These are phyloP conservation scores for Ctenochaetus hawaiiensis DNA, from an alignment of 2,797 vertebrate species.

Conservation along the genomic window DNA sequence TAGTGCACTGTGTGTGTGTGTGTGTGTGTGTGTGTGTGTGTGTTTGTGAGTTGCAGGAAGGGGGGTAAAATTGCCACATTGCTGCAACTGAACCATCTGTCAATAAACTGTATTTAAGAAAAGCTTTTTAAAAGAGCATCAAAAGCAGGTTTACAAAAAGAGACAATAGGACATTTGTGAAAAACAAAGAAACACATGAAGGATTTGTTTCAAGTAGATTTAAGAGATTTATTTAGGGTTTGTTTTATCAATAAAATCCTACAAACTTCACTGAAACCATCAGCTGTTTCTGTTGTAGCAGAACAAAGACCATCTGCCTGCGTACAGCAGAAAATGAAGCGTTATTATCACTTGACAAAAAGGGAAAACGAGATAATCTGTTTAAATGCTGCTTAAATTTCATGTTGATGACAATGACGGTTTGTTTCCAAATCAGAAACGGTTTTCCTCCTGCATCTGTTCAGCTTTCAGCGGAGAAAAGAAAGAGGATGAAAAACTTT, in stretches of 20 bases:
- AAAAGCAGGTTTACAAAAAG: constrained; percentile 2
- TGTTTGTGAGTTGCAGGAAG: not conserved
- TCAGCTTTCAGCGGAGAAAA: not conserved
- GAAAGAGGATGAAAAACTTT: not conserved
- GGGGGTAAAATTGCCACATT: not conserved
- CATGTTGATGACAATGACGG: not conserved
- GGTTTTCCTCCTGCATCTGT: constrained; percentile 20
- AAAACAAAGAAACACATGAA: constrained; percentile 43
- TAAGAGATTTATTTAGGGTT: constrained; percentile 15
- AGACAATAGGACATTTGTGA: constrained; percentile 4
- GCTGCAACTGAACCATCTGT: constrained; percentile 41
- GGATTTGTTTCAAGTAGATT: constrained; percentile 33
- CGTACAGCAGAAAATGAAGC: not conserved
- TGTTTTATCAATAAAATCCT: constrained; percentile 25
- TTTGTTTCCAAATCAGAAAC: not conserved
- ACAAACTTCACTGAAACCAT: constrained; percentile 6
- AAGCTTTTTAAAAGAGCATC: not conserved
- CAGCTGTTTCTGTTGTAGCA: constrained; percentile 32
- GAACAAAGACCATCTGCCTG: constrained; percentile 36
- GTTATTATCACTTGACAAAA: constrained; percentile 9
- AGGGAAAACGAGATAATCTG: constrained; percentile 51
- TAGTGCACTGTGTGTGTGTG: not conserved
- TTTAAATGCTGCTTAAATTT: constrained; percentile 13
- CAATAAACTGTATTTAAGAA: constrained; percentile 35
- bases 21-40: constrained; percentile 8